Percentiles rank a stretch among this genome's conserved stretches.
phyloP scores from a whole-genome alignment of 2,797 vertebrate genomes.

The Ambastaia sidthimunki region DNA sequence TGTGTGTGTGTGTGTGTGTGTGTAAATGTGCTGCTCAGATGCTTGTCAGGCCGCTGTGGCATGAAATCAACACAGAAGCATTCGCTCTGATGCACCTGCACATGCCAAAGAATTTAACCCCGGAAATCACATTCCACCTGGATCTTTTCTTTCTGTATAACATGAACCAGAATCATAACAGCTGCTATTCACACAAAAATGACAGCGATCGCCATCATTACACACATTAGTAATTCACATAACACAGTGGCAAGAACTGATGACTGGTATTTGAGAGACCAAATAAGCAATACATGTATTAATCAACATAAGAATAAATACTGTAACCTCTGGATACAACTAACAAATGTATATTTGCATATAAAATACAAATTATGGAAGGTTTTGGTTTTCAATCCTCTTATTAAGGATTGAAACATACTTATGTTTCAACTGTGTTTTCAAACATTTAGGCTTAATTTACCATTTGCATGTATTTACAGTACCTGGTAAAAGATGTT shows the following conservation, averaged over 20 bases:
- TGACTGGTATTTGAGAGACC: background rate
- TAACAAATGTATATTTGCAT: background rate
- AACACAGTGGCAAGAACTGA: conserved; percentile 23
- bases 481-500: too few relatives aligned
- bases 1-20: conserved; percentile 30
- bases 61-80: conserved; percentile 60
- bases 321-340: background rate
- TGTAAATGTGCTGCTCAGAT: conserved; percentile 44
- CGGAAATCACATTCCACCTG: conserved; percentile 45
- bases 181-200: conserved; percentile 21
- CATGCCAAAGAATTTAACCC: conserved; percentile 46
- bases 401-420: too few relatives aligned
- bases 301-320: conserved; percentile 14
- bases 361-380: too few relatives aligned
- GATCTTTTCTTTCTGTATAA: conserved; percentile 41
- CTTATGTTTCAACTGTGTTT: too few relatives aligned
- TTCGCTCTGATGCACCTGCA: conserved; percentile 47
- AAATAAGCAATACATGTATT: conserved; percentile 3
- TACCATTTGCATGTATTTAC: too few relatives aligned
- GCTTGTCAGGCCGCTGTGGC: conserved; percentile 62
- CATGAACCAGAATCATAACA: conserved; percentile 42
- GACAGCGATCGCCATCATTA: conserved; percentile 28
- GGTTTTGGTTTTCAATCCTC: too few relatives aligned
- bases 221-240: background rate
- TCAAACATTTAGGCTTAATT: too few relatives aligned